Conservation (phyloP, 2,797 vertebrate genomes). For the Sebastes matsubarae region DNA sequence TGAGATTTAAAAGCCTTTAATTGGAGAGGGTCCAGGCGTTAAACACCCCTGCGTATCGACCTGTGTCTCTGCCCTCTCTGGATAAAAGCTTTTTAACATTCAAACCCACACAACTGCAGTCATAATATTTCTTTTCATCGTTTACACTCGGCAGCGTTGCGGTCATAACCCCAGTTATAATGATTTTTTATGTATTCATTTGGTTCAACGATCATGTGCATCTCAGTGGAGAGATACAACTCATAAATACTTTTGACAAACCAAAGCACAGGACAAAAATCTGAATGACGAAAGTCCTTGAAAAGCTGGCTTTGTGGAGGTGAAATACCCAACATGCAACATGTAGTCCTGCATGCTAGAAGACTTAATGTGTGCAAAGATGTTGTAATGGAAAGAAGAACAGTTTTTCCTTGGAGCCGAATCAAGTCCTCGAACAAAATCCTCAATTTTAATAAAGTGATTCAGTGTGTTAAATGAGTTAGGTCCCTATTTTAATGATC, state of each 20-base stretch:
- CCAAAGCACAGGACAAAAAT: not conserved
- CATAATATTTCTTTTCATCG: not conserved
- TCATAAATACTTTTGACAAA: not conserved
- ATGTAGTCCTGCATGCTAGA: not conserved
- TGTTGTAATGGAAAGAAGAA: not conserved
- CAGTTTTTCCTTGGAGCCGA: too few species aligned
- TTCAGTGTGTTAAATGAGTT: too few species aligned
- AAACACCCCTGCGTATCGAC: not conserved
- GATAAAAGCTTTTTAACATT: constrained; percentile 43
- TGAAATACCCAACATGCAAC: not conserved
- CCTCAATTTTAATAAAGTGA: too few species aligned
- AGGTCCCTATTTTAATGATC: too few species aligned
- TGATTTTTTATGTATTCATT: not conserved
- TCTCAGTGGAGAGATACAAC: not conserved
- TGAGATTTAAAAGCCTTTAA: constrained; percentile 31
- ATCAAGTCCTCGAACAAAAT: too few species aligned
- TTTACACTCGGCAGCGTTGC: not conserved
- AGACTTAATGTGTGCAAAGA: not conserved
- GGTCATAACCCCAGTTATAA: not conserved
- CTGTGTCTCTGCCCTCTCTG: constrained; percentile 2
- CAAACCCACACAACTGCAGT: not conserved
- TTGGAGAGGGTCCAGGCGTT: not conserved
- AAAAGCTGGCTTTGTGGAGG: not conserved
- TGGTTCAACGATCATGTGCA: not conserved
- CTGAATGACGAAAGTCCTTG: not conserved